Evolutionary conservation across 2,888 invertebrate species (phyloP).

Genomic region (Acanthosepion lycidas): DNA sequence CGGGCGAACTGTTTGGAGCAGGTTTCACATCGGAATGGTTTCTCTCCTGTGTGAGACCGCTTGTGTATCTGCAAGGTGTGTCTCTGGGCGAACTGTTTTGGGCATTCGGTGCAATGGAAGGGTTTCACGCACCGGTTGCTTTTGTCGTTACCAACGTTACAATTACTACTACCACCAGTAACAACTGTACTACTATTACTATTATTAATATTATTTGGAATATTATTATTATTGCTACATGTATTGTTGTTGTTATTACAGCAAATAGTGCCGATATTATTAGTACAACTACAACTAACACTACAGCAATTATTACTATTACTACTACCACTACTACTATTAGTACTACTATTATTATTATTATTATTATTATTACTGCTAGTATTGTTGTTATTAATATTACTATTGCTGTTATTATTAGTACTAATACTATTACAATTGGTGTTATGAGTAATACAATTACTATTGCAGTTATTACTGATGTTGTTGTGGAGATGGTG

Average conservation of each 20-base stretch:
- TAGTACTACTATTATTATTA: neutral
- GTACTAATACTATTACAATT: neutral
- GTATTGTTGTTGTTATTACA: constrained; percentile 6
- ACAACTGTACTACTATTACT: neutral
- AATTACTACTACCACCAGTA: neutral
- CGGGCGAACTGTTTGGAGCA: constrained; percentile 43
- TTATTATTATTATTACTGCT: neutral
- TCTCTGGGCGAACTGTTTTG: constrained; percentile 37
- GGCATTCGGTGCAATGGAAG: constrained; percentile 38
- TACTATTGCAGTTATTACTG: neutral
- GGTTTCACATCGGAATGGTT: constrained; percentile 40
- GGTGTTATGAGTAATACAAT: neutral
- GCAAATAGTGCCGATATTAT: neutral
- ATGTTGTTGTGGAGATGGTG: neutral
- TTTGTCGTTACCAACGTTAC: constrained; percentile 20
- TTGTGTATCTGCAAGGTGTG: constrained; percentile 39
- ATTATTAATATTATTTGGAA: neutral
- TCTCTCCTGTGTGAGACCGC: constrained; percentile 41
- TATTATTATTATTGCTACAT: constrained; percentile 5
- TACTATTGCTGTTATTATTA: neutral
- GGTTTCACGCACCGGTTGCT: constrained; percentile 15
- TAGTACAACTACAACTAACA: neutral
- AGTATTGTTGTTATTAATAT: neutral
- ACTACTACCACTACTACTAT: neutral
- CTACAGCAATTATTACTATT: neutral